These are phyloP conservation scores for Heteropelma amictum DNA, from an alignment of 2,888 invertebrate species.

Conservation along the genomic window DNA sequence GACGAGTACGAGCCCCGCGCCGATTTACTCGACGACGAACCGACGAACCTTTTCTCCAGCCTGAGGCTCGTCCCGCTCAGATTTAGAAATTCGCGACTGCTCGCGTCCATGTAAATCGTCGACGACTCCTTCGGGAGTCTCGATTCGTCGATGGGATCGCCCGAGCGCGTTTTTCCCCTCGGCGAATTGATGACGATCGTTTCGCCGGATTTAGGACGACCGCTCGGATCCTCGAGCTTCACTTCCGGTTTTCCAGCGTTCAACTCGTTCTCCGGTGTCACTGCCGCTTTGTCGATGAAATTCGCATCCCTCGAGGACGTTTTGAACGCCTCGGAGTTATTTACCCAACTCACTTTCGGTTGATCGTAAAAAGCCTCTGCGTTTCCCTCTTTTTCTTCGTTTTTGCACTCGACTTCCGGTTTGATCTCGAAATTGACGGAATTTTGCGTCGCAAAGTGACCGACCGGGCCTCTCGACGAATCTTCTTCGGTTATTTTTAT, in stretches of 20 bases:
- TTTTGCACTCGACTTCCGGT: neutral
- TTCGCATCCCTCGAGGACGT: neutral
- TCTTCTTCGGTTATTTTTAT: neutral
- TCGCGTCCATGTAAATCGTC: slow-evolving; percentile 51
- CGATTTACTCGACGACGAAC: slow-evolving; percentile 30
- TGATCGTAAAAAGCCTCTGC: neutral
- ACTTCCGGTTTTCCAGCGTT: neutral
- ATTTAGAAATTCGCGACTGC: slow-evolving; percentile 39
- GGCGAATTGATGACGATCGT: too few species aligned
- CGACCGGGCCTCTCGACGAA: neutral
- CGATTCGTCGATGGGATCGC: too few species aligned
- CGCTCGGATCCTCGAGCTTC: neutral
- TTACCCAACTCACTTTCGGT: neutral
- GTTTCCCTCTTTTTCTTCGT: too few species aligned
- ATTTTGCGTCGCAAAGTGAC: neutral
- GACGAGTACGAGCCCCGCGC: slow-evolving; percentile 42
- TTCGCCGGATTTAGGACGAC: neutral
- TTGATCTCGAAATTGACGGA: neutral
- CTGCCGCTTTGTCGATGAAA: neutral
- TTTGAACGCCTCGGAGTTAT: neutral
- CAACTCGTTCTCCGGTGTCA: too few species aligned
- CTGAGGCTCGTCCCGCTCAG: slow-evolving; percentile 11
- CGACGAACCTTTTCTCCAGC: neutral
- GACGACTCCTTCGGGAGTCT: slow-evolving; percentile 41
- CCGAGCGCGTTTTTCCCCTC: neutral